Percentiles rank a stretch among this genome's conserved stretches.
phyloP scores from a whole-genome alignment of 2,797 vertebrate genomes.

The Pseudochirops corinnae region DNA sequence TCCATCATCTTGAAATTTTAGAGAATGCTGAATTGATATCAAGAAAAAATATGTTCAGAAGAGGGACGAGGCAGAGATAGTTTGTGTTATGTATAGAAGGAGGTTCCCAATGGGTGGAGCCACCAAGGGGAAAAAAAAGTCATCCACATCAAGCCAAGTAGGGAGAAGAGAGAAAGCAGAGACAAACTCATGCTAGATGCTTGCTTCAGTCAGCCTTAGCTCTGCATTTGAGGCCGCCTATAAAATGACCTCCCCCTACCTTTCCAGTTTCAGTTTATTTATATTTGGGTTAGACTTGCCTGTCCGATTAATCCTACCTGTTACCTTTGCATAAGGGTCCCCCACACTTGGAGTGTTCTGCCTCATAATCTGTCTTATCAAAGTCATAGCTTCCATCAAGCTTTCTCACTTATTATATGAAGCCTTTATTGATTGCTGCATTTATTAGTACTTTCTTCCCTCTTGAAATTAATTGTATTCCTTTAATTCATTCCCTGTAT shows the following conservation, averaged over 20 bases:
- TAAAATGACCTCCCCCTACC: not conserved
- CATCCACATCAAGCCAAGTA: not conserved
- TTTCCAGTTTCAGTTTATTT: not conserved
- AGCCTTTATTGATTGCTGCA: not conserved
- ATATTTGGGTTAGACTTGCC: not conserved
- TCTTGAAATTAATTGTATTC: not conserved
- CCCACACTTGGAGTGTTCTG: not conserved
- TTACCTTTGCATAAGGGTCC: too few species aligned
- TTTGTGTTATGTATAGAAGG: not conserved
- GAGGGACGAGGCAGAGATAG: not conserved
- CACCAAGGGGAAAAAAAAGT: not conserved
- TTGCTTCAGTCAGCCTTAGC: not conserved
- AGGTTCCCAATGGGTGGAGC: not conserved
- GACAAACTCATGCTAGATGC: not conserved
- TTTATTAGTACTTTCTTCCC: not conserved
- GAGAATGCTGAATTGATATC: not conserved
- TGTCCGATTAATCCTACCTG: not conserved
- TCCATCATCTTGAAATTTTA: slow-evolving; percentile 35
- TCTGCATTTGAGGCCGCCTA: not conserved
- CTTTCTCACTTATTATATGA: not conserved
- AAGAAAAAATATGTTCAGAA: slow-evolving; percentile 33
- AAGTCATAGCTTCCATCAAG: not conserved
- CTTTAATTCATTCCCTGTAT: not conserved
- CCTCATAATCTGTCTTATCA: not conserved
- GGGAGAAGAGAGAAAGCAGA: not conserved